Conservation (phyloP, 1,140 invertebrate genomes). For the Homarus americanus region DNA sequence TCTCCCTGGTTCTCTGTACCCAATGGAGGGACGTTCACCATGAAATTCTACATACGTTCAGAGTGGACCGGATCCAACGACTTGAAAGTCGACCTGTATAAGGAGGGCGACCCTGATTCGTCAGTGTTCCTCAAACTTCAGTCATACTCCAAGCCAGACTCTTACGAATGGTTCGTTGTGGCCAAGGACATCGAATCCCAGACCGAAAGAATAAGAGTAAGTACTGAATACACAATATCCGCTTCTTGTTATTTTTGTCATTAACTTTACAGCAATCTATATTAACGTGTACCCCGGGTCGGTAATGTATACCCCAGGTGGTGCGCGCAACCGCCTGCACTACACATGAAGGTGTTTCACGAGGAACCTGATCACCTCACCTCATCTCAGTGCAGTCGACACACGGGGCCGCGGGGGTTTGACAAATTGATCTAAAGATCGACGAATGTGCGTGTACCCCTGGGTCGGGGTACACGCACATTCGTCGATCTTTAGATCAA, state of each 20-base stretch:
- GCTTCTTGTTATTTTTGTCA: no score
- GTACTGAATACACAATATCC: background rate
- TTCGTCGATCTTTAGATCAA: no score
- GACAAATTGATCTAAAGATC: no score
- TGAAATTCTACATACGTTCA: conserved; percentile 41
- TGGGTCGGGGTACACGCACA: no score
- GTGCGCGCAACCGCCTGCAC: no score
- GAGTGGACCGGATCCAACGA: background rate
- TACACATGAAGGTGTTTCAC: no score
- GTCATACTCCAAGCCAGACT: conserved; percentile 2
- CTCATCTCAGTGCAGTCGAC: no score
- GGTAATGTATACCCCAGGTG: no score
- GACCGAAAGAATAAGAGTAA: background rate
- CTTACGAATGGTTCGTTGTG: conserved; percentile 7
- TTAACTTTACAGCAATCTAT: background rate
- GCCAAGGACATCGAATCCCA: background rate
- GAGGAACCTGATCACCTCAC: no score
- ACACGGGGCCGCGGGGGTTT: no score
- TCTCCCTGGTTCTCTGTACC: conserved; percentile 21
- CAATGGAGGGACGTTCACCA: conserved; percentile 20
- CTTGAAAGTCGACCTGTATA: background rate
- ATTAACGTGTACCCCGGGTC: no score
- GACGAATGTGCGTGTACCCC: no score
- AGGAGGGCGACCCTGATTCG: background rate
- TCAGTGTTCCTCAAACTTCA: conserved; percentile 8